Conservation (phyloP, 2,888 invertebrate genomes). For the Halocaridina rubra region DNA sequence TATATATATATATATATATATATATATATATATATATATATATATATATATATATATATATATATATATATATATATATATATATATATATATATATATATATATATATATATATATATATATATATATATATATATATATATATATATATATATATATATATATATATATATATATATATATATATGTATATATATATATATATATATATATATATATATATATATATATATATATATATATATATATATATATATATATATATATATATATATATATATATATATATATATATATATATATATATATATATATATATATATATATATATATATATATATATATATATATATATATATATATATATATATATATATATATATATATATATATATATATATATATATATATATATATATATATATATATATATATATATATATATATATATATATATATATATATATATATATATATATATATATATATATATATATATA, state of each 20-base stretch:
- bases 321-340: background rate
- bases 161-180: constrained; percentile 9
- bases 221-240: background rate
- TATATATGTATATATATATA: background rate
- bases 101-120: background rate
- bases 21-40: background rate
- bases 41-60: background rate
- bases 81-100: constrained; percentile 16
- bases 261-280: background rate
- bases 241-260: background rate
- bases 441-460: background rate
- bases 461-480: constrained; percentile 5
- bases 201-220: background rate
- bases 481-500: background rate
- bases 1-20: background rate
- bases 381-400: constrained; percentile 6
- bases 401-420: background rate
- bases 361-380: constrained; percentile 3
- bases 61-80: background rate
- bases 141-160: background rate
- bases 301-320: constrained; percentile 13
- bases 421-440: background rate
- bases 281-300: constrained; percentile 8
- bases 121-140: background rate
- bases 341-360: background rate